Base-by-base conservation (phyloP, 2,888 invertebrate genomes). In the Stenolophus ochropezus region DNA sequence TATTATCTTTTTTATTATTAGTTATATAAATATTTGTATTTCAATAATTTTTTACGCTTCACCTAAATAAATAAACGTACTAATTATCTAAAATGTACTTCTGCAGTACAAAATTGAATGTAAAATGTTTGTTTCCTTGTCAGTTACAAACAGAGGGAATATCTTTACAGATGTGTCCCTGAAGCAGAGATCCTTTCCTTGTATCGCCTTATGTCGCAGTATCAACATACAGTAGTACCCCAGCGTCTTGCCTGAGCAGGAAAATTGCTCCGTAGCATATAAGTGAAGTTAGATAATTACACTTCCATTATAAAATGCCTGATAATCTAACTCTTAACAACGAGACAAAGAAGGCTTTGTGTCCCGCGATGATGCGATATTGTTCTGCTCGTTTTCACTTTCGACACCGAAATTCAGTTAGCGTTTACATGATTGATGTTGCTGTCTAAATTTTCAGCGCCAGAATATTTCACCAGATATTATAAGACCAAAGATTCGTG, bases 241-340 rank as follows among this genome's bases (percentile, higher is more conserved):
- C 16, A 14, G 65, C 65, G 33, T 69, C 65, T 69, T 69, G 58
- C 42, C 33, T 69, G 42, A 69, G 33, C 65, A 33, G 65, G 11
- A 69, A 69, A 69, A 69, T 69, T 16, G 65, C 65, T 27, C 8
- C 14, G 23, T 27, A 11, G 14, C 14, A 56, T 75, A 33, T 18
- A 75, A 53, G 33, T 27, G 20, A 56, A 33, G 56, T 56, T 75
- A 53, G 77, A 47, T 77, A 77, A 77, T 77, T 77, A 77, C 77
- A 8, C 77, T 42, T 1, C 77, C 77, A 77, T 77, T 78, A 65
- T 78, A 78, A 78, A 78, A 65, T 78, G 23, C 49, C 51, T 79
- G 71, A 79, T 71, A 79, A 79, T 79, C 79, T 79, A 79, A 79
- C 79, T 79, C 79, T 71, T 69, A 71, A 71, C 79, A 69, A 47